Evolutionary conservation across 2,113 vertebrate species (phyloP), one percentile per base, ranked within the genome.

Genomic region (Ciconia boyciana): DNA sequence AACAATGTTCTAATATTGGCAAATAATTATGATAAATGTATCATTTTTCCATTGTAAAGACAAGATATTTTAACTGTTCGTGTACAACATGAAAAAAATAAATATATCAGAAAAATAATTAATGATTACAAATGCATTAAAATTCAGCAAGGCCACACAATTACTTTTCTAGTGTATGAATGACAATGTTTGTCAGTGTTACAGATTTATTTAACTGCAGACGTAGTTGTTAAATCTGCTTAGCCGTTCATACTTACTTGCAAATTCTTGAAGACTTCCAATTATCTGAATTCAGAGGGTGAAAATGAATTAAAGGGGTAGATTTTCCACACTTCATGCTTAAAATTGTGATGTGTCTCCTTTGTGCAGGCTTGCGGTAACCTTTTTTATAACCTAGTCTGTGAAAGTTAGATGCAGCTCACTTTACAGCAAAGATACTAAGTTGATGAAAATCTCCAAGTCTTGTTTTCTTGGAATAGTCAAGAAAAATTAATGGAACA

Each of bases 261-360:
- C 65, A 95, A 92, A 85, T 94, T 85, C 74, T 88, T 91, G 65
- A 77, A 76, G 66, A 74, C 86, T 96, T 94, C 57, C 80, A 61
- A 55, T 88, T 95, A 92, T 46, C 66, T 57, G 20, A 91, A 79
- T 97, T 95, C 92, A 86, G 79, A 94, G 75, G 57, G 66, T 88
- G 70, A 89, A 76, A 93, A 71, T 92, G 14, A 96, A 91, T 89
- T 84, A 36, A 89, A 89, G 48, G 54, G 77, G 11, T 79, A 79
- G 44, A 58, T 95, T 94, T 71, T 94, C 66, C 68, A 39, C 83
- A 60, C 39, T 92, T 57, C 8, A 39, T 46, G 28, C 34, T 95
- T 95, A 93, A 79, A 95, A 91, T 62, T 62, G 2, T 18, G 32
- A 41, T 58, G 10, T 29, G 26, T 31, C 54, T 94, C 34, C 82